Base-by-base conservation (phyloP, 2,113 vertebrate genomes). In the Loxodonta africana region DNA sequence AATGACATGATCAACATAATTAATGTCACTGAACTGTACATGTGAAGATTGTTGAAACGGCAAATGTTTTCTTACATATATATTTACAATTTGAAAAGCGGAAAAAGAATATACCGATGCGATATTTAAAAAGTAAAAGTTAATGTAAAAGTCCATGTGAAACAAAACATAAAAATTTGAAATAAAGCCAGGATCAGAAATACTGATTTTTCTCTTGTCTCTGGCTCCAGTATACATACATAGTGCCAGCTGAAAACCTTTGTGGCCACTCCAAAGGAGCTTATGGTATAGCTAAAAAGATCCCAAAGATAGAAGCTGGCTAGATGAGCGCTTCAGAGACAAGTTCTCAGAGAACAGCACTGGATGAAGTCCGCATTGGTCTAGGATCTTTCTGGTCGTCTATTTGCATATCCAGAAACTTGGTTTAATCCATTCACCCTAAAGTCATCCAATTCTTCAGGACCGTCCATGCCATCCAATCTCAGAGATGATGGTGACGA, bases 361-460 rank as follows among this genome's bases (percentile, higher is more conserved):
- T 14, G 4, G n/a, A 37, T 2, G 41, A 17, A 48, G 69, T 20
- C 44, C 51, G 2, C 0, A 9, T 11, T 37, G 18, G 7, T 14
- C 6, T 6, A 1, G 1, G 6, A 1, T 28, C 48, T 6, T 5
- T 8, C 65, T 18, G 20, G 21, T 63, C 57, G 62, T 67, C 69
- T n/a, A 11, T 60, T 9, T 26, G 53, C 14, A 9, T 1, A 0
- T 33, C 57, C 23, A 41, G n/a, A 90, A 48, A 18, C 28, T 28
- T 48, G 80, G 48, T 57, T 76, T 53, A 37, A 33, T 44, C 10
- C 25, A 3, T n/a, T 20, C 2, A 8, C n/a, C 8, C 41, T 44
- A 41, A 41, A 30, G 48, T 1, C 1, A 9, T 21, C 77, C 48
- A 18, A 51, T 26, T 80, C 46, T 8, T 8, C 20, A 46, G 77